These are phyloP conservation scores for Galeruca laticollis DNA, from an alignment of 2,888 invertebrate species.

Conservation along the genomic window DNA sequence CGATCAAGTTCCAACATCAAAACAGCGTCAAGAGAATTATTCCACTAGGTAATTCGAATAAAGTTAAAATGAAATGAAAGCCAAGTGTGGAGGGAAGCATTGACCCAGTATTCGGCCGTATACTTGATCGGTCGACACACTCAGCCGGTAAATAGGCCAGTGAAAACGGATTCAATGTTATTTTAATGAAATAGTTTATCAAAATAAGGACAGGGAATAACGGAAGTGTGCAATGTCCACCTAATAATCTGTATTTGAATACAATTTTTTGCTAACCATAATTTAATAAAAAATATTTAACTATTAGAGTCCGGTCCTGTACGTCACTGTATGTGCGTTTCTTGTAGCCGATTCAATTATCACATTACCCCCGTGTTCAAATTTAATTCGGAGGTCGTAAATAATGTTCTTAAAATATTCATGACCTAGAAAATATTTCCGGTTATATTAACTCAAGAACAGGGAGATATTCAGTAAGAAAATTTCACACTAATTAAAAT, in stretches of 20 bases:
- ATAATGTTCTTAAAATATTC: not conserved
- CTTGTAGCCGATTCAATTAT: not conserved
- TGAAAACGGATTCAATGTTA: slow-evolving; percentile 5
- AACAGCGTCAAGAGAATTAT: slow-evolving; percentile 17
- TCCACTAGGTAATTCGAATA: slow-evolving; percentile 25
- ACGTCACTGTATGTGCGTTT: not conserved
- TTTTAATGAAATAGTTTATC: no score
- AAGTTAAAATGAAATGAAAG: slow-evolving; percentile 16
- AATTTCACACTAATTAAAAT: not conserved
- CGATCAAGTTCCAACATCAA: slow-evolving; percentile 14
- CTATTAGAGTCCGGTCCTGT: not conserved
- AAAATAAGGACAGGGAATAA: no score
- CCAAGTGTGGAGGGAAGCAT: slow-evolving; percentile 22
- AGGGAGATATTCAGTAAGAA: not conserved
- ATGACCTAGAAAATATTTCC: not conserved
- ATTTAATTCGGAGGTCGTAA: not conserved
- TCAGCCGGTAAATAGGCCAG: slow-evolving; percentile 9
- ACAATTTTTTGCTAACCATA: no score
- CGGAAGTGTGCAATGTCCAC: no score
- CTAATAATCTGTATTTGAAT: no score
- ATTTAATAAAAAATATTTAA: no score
- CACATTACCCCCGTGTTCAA: not conserved
- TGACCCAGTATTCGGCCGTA: slow-evolving; percentile 22
- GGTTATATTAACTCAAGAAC: not conserved
- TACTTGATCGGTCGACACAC: slow-evolving; percentile 6